A percentile compares a stretch with the other conserved stretches of the same genome.
phyloP scores from a whole-genome alignment of 2,113 vertebrate species.

The Cettia cetti region DNA sequence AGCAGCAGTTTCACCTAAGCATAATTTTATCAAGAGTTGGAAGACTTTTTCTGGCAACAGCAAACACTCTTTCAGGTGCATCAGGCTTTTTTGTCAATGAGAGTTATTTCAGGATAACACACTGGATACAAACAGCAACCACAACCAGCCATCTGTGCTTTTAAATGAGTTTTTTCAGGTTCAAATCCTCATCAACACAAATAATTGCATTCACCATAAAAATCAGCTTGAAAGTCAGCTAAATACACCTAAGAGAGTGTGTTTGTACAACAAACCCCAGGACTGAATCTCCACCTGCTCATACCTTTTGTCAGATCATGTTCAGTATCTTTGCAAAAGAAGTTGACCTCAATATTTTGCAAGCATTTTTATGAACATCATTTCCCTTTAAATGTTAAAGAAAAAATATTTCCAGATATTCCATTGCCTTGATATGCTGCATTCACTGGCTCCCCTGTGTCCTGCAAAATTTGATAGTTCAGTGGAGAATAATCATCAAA shows the following conservation, averaged over 20 bases:
- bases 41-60: not conserved
- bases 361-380: not conserved
- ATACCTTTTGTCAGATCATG: not conserved
- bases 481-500: not conserved
- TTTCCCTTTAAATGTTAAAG: not conserved
- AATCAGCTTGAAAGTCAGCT: not conserved
- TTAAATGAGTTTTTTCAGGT: not conserved
- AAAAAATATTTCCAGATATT: not conserved
- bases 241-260: not conserved
- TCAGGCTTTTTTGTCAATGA: not conserved
- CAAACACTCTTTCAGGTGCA: not conserved
- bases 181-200: not conserved
- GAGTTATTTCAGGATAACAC: not conserved
- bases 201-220: not conserved
- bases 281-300: not conserved
- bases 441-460: not conserved
- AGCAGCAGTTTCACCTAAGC: not conserved
- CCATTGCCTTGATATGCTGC: not conserved
- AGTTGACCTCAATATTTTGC: not conserved
- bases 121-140: not conserved
- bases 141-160: not conserved
- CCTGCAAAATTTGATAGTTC: not conserved
- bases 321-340: not conserved
- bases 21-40: not conserved
- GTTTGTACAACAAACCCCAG: not conserved